Evolutionary conservation across 2,888 invertebrate genomes (phyloP).

Genomic region (Hermaeophaga mercurialis): DNA sequence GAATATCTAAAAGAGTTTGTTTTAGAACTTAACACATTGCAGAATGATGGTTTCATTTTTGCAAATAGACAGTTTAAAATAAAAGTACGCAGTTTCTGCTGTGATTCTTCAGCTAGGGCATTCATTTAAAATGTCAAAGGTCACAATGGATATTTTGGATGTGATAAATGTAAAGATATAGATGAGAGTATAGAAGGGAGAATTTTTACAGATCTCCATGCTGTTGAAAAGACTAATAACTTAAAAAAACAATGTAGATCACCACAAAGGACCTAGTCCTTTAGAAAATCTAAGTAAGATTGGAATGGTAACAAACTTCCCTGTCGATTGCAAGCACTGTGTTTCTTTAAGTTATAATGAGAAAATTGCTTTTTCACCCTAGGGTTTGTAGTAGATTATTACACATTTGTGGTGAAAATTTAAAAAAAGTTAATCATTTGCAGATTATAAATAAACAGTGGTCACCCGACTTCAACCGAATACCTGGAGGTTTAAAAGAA

Average conservation of each 20-base stretch:
- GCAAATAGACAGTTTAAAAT: conserved; percentile 14
- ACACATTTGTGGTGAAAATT: conserved; percentile 20
- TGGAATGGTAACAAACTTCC: conserved; percentile 33
- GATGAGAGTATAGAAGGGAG: conserved; percentile 28
- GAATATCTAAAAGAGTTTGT: conserved; percentile 30
- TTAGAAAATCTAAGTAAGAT: conserved; percentile 29
- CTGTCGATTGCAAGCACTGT: conserved; percentile 39
- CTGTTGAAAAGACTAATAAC: conserved; percentile 29
- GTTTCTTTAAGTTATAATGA: conserved; percentile 37
- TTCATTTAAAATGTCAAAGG: conserved; percentile 34
- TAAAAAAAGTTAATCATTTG: conserved; percentile 8
- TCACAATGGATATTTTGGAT: conserved; percentile 39
- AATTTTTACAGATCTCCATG: conserved; percentile 5
- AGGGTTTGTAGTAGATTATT: conserved; percentile 33
- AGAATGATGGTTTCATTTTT: conserved; percentile 23
- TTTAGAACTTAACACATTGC: conserved; percentile 23
- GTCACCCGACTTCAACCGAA: conserved; percentile 42
- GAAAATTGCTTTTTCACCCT: conserved; percentile 38
- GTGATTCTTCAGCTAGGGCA: conserved; percentile 35
- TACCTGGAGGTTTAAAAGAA: conserved; percentile 37
- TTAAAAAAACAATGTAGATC: conserved; percentile 20
- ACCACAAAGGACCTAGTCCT: conserved; percentile 34
- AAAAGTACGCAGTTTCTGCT: conserved; percentile 30
- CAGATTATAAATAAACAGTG: conserved; percentile 24
- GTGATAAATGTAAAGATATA: conserved; percentile 9